These are phyloP conservation scores for Bathynomus jamesi DNA, from an alignment of 1,140 invertebrate species.

Conservation along the genomic window DNA sequence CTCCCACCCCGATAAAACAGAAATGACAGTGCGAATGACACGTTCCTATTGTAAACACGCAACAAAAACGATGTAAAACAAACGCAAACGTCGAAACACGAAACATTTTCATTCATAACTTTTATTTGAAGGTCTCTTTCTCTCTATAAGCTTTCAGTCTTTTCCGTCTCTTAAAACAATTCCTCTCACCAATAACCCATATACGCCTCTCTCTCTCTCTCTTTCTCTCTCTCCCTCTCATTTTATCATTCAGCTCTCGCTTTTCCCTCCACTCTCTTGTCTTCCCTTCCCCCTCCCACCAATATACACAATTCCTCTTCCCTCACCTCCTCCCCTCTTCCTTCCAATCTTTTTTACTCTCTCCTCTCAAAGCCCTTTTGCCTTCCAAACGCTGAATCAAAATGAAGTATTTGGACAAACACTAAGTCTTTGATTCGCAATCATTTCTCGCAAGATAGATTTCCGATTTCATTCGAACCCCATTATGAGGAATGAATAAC, in stretches of 20 bases:
- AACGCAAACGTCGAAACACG: too few species aligned
- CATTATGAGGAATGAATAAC: too few species aligned
- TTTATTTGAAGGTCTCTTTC: too few species aligned
- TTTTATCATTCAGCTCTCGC: neutral
- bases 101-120: too few species aligned
- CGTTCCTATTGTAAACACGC: too few species aligned
- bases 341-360: neutral
- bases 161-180: neutral
- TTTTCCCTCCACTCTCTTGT: neutral
- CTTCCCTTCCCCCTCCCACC: neutral
- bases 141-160: too few species aligned
- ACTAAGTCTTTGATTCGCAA: neutral
- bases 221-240: neutral
- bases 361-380: neutral
- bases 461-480: neutral
- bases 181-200: too few species aligned
- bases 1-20: too few species aligned
- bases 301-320: neutral
- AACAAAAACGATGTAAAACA: too few species aligned
- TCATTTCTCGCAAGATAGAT: neutral
- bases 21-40: too few species aligned
- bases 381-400: neutral
- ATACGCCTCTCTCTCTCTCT: neutral
- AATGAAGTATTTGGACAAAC: neutral
- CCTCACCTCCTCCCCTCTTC: neutral